Percentiles rank a stretch among this genome's conserved stretches.
These are phyloP conservation scores for Stenurella melanura DNA, from an alignment of 2,888 invertebrate genomes.

Conservation along the genomic window DNA sequence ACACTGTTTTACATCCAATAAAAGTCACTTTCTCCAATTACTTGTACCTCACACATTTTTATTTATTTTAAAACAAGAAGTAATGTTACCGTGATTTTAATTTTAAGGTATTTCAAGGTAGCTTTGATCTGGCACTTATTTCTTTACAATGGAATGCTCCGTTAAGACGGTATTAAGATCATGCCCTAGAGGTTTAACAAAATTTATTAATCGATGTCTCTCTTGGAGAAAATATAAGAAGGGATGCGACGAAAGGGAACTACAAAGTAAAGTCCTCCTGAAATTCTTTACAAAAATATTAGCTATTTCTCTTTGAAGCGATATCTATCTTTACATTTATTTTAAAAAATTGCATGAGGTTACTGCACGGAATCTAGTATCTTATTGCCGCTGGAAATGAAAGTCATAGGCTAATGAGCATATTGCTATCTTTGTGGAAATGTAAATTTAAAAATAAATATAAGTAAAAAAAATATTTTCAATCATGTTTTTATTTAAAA, in stretches of 20 bases:
- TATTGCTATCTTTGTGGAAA: neutral
- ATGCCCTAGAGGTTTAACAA: neutral
- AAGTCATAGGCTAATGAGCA: neutral
- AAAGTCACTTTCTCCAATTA: neutral
- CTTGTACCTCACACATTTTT: neutral
- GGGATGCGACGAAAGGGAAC: neutral
- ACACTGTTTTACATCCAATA: too few relatives aligned
- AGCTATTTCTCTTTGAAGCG: neutral
- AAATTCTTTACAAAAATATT: neutral
- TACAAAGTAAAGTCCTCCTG: neutral
- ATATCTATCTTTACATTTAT: neutral
- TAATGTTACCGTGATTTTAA: neutral
- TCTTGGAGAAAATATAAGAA: neutral
- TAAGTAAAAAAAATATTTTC: too few relatives aligned
- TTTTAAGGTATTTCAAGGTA: neutral
- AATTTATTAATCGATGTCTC: neutral
- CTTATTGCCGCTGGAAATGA: too few relatives aligned
- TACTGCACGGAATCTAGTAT: neutral
- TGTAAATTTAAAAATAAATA: neutral
- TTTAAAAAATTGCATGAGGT: neutral
- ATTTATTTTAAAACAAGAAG: neutral
- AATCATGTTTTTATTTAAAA: too few relatives aligned
- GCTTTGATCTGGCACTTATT: constrained; percentile 3
- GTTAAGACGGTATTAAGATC: constrained; percentile 3
- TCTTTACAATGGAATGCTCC: neutral